Evolutionary conservation across 2,888 invertebrate species (phyloP), one percentile per base, ranked within the genome.

Genomic region (Agriopis leucophaearia): DNA sequence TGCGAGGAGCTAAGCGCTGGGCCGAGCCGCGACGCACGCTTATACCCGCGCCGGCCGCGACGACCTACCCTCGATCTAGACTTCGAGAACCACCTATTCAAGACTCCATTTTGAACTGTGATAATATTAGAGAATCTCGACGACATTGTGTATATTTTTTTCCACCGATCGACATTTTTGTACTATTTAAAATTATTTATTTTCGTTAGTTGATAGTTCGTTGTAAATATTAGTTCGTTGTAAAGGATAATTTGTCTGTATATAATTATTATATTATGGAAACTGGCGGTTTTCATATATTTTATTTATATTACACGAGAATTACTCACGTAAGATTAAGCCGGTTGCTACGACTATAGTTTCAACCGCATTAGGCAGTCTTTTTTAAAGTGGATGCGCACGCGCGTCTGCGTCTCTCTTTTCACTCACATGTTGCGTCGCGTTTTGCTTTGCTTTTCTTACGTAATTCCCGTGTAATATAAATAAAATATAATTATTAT

Each of bases 41-140:
- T 51, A n/a, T 35, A 51, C 51, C 51, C 35, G 51, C 55, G 55
- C 58, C 79, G 83, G 18, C 82, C 85, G 18, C 48, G 8, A 7
- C 73, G 69, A 15, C 75, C 76, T 16, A 72, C 74, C 35, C 55
- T 77, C 55, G 81, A 80, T 64, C 69, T 80, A 54, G 80, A 86
- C 75, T 78, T 87, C 70, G 87, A 88, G 61, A 81, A 81, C 73
- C 88, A 89, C 81, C 74, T 86, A 72, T 89, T 89, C 80, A 92
- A 92, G 86, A 92, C 93, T 87, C 87, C 90, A 77, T 90, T 94
- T 78, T 92, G 79, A 92, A 84, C 92, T 94, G 93, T 88, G 88
- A 91, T 93, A 93, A 91, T 93, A 93, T 89, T 90, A 89, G 86
- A 77, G 73, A 74, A 72, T 74, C 75, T 75, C 72, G 51, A 45